Evolutionary conservation across 2,113 vertebrate genomes (phyloP), one percentile per base, ranked within the genome.

Genomic region (Apodemus speciosus): DNA sequence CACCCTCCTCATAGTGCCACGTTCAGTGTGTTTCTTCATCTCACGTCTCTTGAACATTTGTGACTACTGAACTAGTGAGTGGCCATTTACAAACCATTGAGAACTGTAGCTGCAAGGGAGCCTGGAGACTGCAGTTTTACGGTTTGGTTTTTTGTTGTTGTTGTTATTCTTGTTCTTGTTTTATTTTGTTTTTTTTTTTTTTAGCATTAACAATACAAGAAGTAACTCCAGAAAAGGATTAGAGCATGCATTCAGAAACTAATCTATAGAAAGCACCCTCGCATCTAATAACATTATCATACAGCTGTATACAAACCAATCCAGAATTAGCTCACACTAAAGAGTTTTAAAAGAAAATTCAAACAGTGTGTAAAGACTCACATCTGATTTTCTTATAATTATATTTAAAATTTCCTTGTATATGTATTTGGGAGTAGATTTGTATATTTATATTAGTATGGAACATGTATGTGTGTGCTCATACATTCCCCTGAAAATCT

Each of bases 361-460:
- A 72, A 94, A 40, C 25, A 83, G 49, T 76, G 35, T 40, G 4
- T 64, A 75, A 80, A 75, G n/a, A 2, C n/a, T 89, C 77, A 64
- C 49, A 35, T 20, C 35, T 92, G 32, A 69, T 81, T 32, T 66
- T 76, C 62, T 43, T 94, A 43, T 69, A 71, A 69, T 86, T 83
- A 30, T 86, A 35, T 84, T 21, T 72, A n/a, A 30, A 40, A 72
- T 91, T 27, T 73, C 23, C 46, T 56, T 76, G 10, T 9, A 25
- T 73, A 1, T 60, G 13, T 90, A 18, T n/a, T 1, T 77, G 11
- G 40, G 2, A 64, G 2, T 66, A 66, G 20, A 6, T 60, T n/a
- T 90, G 7, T 25, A 25, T 71, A 23, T 92, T 76, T 46, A 11
- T 85, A 35, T 73, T 1, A 32, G 9, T 46, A n/a, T 85, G 30